Conservation (phyloP, 1,140 invertebrate genomes). For the Platyscapa corneri region DNA sequence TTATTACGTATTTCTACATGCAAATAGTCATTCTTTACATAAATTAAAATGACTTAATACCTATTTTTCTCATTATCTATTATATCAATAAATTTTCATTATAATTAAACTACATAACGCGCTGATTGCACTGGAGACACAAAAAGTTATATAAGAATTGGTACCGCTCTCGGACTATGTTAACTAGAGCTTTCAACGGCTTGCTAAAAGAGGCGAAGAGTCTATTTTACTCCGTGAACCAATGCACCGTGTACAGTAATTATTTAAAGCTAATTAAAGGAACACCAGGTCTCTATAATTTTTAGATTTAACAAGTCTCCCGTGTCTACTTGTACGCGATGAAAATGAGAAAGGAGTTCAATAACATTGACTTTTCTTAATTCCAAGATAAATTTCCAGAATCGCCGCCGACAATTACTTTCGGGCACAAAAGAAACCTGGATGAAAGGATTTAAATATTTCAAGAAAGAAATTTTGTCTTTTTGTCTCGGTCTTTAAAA, state of each 20-base stretch:
- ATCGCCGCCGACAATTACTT: not conserved
- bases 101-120: not conserved
- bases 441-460: not conserved
- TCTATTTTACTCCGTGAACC: conserved; percentile 34
- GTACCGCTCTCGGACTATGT: conserved; percentile 22
- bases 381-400: not conserved
- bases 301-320: conserved; percentile 46
- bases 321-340: conserved; percentile 30
- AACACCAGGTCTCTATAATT: conserved; percentile 9
- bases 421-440: not conserved
- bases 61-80: not conserved
- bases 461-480: too few species aligned
- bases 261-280: conserved; percentile 51
- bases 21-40: conserved; percentile 38
- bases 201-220: conserved; percentile 18
- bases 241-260: not conserved
- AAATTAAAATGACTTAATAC: conserved; percentile 37
- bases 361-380: conserved; percentile 22
- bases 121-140: conserved; percentile 17
- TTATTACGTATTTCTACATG: conserved; percentile 42
- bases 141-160: not conserved
- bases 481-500: too few species aligned
- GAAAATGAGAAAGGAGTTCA: conserved; percentile 16
- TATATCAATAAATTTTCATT: conserved; percentile 12
- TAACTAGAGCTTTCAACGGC: not conserved